These are phyloP conservation scores for Tachina grossa DNA, from an alignment of 2,888 invertebrate species.

Conservation along the genomic window DNA sequence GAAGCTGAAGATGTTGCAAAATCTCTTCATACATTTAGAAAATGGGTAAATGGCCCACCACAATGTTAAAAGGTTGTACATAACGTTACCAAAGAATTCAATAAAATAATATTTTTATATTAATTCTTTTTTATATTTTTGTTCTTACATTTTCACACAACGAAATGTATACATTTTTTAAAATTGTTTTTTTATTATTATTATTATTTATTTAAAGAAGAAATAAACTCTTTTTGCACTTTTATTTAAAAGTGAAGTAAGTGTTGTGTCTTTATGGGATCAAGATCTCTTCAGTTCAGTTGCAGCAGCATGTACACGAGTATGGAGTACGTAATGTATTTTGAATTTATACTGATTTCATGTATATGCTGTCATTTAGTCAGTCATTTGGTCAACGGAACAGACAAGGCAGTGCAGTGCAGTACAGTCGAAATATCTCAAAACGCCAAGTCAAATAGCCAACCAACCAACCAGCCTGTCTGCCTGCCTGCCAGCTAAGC, in stretches of 20 bases:
- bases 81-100: constrained; percentile 33
- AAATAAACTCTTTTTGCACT: constrained; percentile 54
- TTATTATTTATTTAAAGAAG: constrained; percentile 7
- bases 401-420: constrained; percentile 24
- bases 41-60: not conserved
- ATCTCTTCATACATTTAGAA: not conserved
- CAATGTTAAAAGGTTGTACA: not conserved
- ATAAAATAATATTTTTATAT: constrained; percentile 46
- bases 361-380: constrained; percentile 48
- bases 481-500: constrained; percentile 11
- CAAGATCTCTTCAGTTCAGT: constrained; percentile 55
- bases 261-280: constrained; percentile 57
- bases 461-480: not conserved
- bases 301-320: constrained; percentile 29
- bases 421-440: constrained; percentile 28
- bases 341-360: constrained; percentile 55
- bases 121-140: constrained; percentile 22
- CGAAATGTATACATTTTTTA: constrained; percentile 41
- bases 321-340: constrained; percentile 50
- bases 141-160: constrained; percentile 55
- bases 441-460: constrained; percentile 38
- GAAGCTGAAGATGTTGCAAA: too few species aligned
- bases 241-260: constrained; percentile 44
- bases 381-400: constrained; percentile 50
- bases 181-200: not conserved